Evolutionary conservation across 1,140 invertebrate species (phyloP).

Genomic region (Caenorhabditis brenneri): DNA sequence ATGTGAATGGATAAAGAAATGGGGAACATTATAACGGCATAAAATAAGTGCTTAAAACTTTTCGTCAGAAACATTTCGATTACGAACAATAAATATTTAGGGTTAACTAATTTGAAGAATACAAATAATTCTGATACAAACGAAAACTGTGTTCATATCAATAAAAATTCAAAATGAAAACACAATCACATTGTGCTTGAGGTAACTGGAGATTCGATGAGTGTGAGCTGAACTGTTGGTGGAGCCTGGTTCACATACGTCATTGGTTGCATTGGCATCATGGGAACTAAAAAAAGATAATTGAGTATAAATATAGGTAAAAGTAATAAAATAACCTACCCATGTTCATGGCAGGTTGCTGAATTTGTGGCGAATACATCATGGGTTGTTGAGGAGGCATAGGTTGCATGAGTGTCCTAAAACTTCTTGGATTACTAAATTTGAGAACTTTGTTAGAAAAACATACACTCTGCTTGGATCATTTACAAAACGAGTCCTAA

Average conservation of each 20-base stretch:
- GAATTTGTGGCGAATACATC: not conserved
- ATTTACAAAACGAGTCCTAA: conserved; percentile 5
- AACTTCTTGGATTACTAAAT: not conserved
- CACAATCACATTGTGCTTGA: not conserved
- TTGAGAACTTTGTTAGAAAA: not conserved
- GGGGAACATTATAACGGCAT: not conserved
- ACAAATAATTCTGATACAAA: too few relatives aligned
- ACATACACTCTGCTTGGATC: conserved; percentile 5
- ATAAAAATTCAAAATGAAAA: not conserved
- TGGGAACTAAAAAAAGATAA: not conserved
- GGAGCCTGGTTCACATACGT: not conserved
- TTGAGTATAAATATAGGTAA: not conserved
- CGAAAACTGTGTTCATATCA: not conserved
- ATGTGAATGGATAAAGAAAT: not conserved
- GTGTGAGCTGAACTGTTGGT: not conserved
- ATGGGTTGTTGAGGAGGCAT: not conserved
- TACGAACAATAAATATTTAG: too few relatives aligned
- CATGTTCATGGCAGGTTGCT: conserved; percentile 18
- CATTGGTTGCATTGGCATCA: conserved; percentile 23
- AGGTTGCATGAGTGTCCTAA: not conserved
- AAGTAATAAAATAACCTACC: not conserved
- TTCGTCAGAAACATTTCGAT: too few relatives aligned
- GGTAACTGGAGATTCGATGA: not conserved
- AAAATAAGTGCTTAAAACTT: too few relatives aligned
- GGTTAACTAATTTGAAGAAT: too few relatives aligned